phyloP scores from a whole-genome alignment of 2,113 vertebrate genomes.

The Nannospalax galili region DNA sequence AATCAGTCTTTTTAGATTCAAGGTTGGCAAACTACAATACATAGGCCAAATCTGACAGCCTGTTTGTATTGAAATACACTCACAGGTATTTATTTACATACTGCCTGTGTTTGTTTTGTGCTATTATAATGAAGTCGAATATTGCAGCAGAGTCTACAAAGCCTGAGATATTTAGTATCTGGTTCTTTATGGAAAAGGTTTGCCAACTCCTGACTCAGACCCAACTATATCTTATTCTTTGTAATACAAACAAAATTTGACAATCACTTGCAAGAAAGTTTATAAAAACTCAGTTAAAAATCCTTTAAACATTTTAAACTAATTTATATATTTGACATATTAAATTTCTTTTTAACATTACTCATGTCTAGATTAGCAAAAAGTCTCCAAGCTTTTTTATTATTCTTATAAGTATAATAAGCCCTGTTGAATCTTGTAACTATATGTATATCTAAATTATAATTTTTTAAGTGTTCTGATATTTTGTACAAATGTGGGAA shows the following conservation, averaged over 20 bases:
- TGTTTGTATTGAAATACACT: neutral
- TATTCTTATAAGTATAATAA: slow-evolving; percentile 43
- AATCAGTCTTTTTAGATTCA: neutral
- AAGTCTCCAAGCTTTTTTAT: neutral
- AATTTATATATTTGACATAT: neutral
- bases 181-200: neutral
- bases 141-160: neutral
- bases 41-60: neutral
- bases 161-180: neutral
- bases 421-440: slow-evolving; percentile 2
- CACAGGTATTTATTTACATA: neutral
- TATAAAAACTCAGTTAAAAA: slow-evolving; percentile 43
- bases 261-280: neutral
- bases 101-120: neutral
- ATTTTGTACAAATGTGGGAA: slow-evolving; percentile 30
- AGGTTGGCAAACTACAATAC: neutral
- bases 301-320: slow-evolving; percentile 21
- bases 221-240: neutral
- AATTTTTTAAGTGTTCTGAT: neutral
- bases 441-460: neutral
- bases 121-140: neutral
- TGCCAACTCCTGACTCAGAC: neutral
- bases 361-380: slow-evolving; percentile 38
- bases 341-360: slow-evolving; percentile 3
- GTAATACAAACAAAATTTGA: slow-evolving; percentile 13